Conservation (phyloP, 2,113 vertebrate genomes). For the Coturnix japonica region DNA sequence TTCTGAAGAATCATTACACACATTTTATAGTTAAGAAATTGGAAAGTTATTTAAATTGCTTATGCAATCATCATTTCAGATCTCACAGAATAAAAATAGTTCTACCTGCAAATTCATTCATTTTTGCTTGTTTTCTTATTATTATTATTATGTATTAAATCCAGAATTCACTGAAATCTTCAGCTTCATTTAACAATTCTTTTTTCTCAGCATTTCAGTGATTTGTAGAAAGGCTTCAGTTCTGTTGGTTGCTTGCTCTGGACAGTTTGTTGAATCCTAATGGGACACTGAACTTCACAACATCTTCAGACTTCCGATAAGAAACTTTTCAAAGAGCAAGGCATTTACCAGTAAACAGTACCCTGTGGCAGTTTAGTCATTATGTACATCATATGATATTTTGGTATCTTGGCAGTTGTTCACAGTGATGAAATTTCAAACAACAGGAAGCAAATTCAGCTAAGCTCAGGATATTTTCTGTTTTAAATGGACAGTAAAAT, state of each 20-base stretch:
- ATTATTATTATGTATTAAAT: neutral
- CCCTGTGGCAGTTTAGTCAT: neutral
- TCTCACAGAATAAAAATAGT: neutral
- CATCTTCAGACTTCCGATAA: neutral
- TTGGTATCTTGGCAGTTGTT: neutral
- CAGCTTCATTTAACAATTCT: neutral
- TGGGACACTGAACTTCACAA: neutral
- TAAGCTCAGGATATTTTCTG: neutral
- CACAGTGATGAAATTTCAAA: neutral
- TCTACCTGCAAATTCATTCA: neutral
- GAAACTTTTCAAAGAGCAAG: neutral
- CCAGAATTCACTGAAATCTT: neutral
- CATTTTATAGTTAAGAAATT: neutral
- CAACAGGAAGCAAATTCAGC: neutral
- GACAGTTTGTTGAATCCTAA: neutral
- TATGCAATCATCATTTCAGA: neutral
- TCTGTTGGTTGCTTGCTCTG: neutral
- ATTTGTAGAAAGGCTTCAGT: neutral
- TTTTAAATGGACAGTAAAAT: neutral
- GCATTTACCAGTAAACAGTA: neutral
- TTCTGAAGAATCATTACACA: neutral
- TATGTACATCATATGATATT: neutral
- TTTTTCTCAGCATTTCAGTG: neutral
- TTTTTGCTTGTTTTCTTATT: neutral
- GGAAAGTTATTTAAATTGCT: slow-evolving; percentile 8